Conservation (phyloP, 2,113 vertebrate genomes). For the Ia io region DNA sequence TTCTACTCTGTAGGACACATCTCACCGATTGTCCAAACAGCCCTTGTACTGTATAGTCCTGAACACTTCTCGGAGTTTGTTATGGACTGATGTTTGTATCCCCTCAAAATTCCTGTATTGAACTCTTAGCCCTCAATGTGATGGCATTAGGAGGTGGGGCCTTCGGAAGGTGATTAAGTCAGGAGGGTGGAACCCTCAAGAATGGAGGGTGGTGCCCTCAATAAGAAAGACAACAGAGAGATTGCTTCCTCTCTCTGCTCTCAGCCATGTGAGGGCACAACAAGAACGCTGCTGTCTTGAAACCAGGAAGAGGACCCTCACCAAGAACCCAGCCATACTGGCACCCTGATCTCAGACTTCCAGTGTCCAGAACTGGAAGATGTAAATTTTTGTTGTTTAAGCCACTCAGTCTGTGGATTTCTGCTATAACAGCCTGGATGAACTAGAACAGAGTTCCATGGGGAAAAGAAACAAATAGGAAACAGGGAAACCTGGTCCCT, state of each 20-base stretch:
- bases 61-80: neutral
- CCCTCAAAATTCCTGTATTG: neutral
- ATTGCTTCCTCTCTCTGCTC: neutral
- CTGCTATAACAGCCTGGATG: neutral
- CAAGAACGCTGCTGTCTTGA: neutral
- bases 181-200: neutral
- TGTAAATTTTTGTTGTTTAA: neutral
- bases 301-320: too few relatives aligned
- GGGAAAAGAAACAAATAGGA: neutral
- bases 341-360: neutral
- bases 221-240: neutral
- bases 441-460: neutral
- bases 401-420: neutral
- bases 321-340: too few relatives aligned
- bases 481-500: neutral
- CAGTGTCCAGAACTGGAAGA: neutral
- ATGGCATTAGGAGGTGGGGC: neutral
- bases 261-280: neutral
- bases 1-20: fast-evolving
- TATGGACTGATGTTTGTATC: neutral
- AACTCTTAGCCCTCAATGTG: neutral
- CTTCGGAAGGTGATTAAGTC: neutral
- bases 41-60: neutral
- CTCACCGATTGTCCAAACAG: neutral
- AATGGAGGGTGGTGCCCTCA: neutral